Conservation (phyloP, 1,140 invertebrate species). For the Helicoverpa zea region DNA sequence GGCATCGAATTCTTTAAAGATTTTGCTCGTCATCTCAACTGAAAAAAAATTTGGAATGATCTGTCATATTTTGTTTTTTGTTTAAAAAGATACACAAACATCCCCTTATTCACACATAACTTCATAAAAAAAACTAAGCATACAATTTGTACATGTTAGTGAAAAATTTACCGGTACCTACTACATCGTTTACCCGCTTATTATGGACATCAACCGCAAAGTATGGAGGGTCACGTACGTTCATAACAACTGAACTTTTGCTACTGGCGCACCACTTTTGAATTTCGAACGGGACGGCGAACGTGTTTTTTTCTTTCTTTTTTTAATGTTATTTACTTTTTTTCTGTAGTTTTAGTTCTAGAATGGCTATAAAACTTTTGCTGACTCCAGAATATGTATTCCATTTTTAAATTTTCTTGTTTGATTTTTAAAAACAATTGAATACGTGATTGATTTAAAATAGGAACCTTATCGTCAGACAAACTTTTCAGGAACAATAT, state of each 20-base stretch:
- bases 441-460: no score
- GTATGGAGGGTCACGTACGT: slow-evolving; percentile 61
- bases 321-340: slow-evolving; percentile 1
- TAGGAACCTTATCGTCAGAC: no score
- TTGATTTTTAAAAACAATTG: no score
- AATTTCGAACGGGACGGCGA: slow-evolving; percentile 40
- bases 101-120: background rate
- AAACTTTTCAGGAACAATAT: slow-evolving; percentile 5
- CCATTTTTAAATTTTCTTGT: no score
- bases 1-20: no score
- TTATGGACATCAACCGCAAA: slow-evolving; percentile 44
- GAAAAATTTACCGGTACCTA: slow-evolving; percentile 28
- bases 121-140: slow-evolving; percentile 13
- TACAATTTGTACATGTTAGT: slow-evolving; percentile 1
- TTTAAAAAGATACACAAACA: no score
- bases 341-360: background rate
- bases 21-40: no score
- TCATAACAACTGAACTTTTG: slow-evolving; percentile 69
- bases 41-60: no score
- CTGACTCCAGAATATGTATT: no score
- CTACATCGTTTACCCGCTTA: slow-evolving; percentile 40
- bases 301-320: slow-evolving; percentile 10
- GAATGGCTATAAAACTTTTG: background rate
- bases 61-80: no score
- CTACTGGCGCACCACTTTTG: slow-evolving; percentile 50